Conservation (phyloP, 1,140 invertebrate species). For the Platyscapa corneri region DNA sequence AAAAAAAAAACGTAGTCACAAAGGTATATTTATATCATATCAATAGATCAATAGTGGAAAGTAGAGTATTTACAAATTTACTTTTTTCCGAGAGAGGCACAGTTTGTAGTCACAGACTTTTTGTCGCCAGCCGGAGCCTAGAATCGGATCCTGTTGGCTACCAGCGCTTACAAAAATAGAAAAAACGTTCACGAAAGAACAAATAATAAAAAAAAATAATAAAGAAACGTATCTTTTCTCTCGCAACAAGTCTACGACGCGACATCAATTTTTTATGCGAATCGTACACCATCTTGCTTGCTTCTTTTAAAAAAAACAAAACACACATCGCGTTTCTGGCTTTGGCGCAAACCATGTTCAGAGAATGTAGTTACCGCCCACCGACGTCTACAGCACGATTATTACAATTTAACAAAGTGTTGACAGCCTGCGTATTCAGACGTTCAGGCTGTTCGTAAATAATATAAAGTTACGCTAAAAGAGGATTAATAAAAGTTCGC, state of each 20-base stretch:
- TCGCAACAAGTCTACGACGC: conserved; percentile 61
- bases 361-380: conserved; percentile 59
- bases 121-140: conserved; percentile 15
- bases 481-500: conserved; percentile 21
- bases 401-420: conserved; percentile 2
- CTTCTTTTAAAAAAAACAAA: conserved; percentile 50
- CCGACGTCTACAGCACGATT: conserved; percentile 34
- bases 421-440: neutral
- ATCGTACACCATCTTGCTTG: conserved; percentile 38
- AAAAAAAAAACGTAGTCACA: conserved; percentile 64
- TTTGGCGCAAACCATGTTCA: conserved; percentile 58
- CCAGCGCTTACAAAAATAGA: conserved; percentile 22
- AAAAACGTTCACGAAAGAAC: conserved; percentile 23
- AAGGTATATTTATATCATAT: conserved; percentile 50
- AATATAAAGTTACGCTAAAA: conserved; percentile 32
- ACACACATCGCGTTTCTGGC: conserved; percentile 52
- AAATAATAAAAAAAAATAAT: conserved; percentile 22
- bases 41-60: conserved; percentile 61
- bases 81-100: neutral
- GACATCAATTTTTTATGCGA: conserved; percentile 57
- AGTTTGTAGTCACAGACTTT: conserved; percentile 40
- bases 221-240: conserved; percentile 53
- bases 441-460: no score
- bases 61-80: conserved; percentile 68
- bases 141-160: conserved; percentile 43